phyloP scores from a whole-genome alignment of 2,797 vertebrate species.

The Antennarius maculatus region DNA sequence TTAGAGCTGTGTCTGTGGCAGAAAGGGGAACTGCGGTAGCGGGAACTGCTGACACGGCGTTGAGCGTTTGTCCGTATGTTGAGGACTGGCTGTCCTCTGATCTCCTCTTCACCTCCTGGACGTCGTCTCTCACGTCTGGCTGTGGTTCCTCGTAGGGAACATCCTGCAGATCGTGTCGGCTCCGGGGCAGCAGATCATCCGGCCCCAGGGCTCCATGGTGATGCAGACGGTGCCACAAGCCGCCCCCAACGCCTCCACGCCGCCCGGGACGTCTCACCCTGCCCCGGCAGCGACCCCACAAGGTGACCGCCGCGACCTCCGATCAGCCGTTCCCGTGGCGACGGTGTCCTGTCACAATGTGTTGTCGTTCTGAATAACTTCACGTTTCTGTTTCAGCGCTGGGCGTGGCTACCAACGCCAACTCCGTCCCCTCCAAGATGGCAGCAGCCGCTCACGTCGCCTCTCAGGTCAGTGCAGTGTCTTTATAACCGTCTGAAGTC shows the following conservation, averaged over 20 bases:
- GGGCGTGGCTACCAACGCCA: conserved; percentile 63
- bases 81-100: no score
- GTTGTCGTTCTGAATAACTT: not conserved
- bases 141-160: conserved; percentile 83
- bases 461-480: conserved; percentile 70
- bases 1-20: no score
- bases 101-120: not conserved
- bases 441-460: conserved; percentile 35
- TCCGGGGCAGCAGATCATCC: conserved; percentile 91
- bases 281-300: conserved; percentile 79
- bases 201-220: conserved; percentile 89
- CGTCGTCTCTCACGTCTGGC: conserved; percentile 1
- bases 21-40: no score
- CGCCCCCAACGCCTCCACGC: conserved; percentile 83
- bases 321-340: not conserved
- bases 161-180: conserved; percentile 98
- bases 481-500: not conserved
- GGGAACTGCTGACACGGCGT: no score
- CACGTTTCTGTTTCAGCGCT: conserved; percentile 49
- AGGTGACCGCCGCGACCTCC: conserved; percentile 75
- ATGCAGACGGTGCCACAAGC: conserved; percentile 91
- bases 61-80: no score
- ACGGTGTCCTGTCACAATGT: not conserved
- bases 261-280: conserved; percentile 80
- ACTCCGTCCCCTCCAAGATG: conserved; percentile 62